Percentiles rank a stretch among this genome's conserved stretches.
phyloP scores from a whole-genome alignment of 37 sponge, comb jelly and placozoan genomes.

The Petrosia ficiformis region DNA sequence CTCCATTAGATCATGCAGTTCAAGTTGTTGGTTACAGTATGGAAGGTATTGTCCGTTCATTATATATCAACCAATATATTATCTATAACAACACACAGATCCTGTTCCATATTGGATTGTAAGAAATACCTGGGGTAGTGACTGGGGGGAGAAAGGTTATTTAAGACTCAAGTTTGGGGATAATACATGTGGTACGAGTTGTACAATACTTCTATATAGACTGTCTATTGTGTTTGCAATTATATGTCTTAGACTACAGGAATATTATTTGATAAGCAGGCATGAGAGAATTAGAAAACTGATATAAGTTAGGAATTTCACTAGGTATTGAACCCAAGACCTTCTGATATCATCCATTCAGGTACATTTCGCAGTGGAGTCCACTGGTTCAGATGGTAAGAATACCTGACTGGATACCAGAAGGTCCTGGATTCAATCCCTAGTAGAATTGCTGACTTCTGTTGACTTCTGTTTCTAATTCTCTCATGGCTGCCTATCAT shows the following conservation, averaged over 20 bases:
- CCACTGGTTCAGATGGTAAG: too few species aligned
- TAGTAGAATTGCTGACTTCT: too few species aligned
- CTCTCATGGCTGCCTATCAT: too few species aligned
- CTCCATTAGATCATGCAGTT: slow-evolving; percentile 70
- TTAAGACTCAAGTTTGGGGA: slow-evolving; percentile 44
- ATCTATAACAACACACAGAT: slow-evolving; percentile 14
- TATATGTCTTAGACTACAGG: background rate
- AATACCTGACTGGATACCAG: too few species aligned
- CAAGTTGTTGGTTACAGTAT: slow-evolving; percentile 78
- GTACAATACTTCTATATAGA: background rate
- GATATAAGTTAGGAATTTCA: too few species aligned
- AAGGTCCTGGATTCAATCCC: too few species aligned
- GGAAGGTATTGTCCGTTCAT: slow-evolving; percentile 14
- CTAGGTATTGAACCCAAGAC: too few species aligned
- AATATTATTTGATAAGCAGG: too few species aligned
- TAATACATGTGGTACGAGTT: slow-evolving; percentile 78
- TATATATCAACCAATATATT: background rate
- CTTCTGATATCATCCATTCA: too few species aligned
- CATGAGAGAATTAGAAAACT: too few species aligned
- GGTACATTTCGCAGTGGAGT: too few species aligned
- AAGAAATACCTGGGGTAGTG: slow-evolving; percentile 84
- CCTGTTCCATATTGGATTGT: slow-evolving; percentile 82
- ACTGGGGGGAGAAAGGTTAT: slow-evolving; percentile 83
- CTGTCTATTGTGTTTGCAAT: background rate
- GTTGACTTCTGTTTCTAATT: too few species aligned